Evolutionary conservation across 2,888 invertebrate species (phyloP), one percentile per base, ranked within the genome.

Genomic region (Clanis bilineata): DNA sequence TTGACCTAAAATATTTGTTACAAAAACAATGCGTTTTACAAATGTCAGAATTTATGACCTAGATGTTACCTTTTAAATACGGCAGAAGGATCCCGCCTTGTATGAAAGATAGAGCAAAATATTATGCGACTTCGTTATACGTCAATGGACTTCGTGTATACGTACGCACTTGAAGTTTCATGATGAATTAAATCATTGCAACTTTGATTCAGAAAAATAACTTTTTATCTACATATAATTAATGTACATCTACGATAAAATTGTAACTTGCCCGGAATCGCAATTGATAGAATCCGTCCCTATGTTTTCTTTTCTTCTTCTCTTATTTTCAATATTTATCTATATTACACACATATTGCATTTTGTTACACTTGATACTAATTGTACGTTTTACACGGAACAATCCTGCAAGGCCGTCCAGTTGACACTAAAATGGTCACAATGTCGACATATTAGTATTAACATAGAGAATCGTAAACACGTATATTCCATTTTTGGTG

Each of bases 391-490:
- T 51, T 32, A 73, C 67, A 67, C 75, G 74, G 75, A 76, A 77
- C 71, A 64, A 65, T 68, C 65, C 63, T 67, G 69, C 77, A 80
- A 80, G 82, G 81, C 70, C 76, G 72, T 58, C 76, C 57, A 72
- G 71, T 69, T 68, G 65, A 69, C 64, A 74, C 75, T 74, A 60
- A 60, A 57, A 60, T 60, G 60, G 60, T 36, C 56, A 60, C 60
- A 60, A 57, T 57, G 57, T 57, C 57, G 32, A 43, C 36, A 23
- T 59, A 45, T 36, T 23, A 45, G 44, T 54, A 54, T 51, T 56
- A 59, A 56, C 59, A 59, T 59, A 59, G 54, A 12, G 36, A 36
- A 56, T 56, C 23, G 32, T 38, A 44, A 38, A 39, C 39, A 38
- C 56, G 32, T 18, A 51, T 32, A 39, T 25, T 23, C 59, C 59